A percentile compares a stretch with the other conserved stretches of the same genome.
Evolutionary conservation across 2,797 vertebrate genomes (phyloP).

Genomic region (Artibeus lituratus): DNA sequence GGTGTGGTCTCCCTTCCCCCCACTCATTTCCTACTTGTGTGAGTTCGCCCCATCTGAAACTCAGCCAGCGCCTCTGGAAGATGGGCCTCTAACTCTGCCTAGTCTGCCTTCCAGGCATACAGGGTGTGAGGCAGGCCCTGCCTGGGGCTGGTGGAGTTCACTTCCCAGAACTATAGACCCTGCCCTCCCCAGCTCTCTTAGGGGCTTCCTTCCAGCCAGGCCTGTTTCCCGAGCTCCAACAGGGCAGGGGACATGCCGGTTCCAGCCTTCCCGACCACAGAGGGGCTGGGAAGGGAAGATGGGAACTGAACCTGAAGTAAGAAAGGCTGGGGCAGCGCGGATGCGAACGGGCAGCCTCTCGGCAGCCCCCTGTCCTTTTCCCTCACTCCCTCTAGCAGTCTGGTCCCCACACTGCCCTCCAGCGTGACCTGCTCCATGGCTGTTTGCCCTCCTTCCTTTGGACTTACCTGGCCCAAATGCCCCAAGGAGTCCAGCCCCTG

Average conservation of each 20-base stretch:
- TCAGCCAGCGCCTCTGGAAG: neutral
- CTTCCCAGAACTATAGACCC: neutral
- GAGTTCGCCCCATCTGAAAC: neutral
- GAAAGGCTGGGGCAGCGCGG: neutral
- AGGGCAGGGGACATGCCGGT: neutral
- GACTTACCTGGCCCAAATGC: conserved; percentile 53
- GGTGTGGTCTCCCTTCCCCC: neutral
- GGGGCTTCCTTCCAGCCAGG: neutral
- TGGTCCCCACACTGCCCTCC: neutral
- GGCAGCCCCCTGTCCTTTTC: neutral
- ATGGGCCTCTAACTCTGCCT: neutral
- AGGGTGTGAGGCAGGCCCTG: neutral
- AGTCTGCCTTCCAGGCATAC: neutral
- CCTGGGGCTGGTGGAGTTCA: neutral
- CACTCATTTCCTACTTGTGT: neutral
- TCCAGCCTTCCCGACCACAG: neutral
- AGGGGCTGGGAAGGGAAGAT: neutral
- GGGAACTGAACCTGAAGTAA: neutral
- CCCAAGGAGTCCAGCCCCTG: conserved; percentile 52
- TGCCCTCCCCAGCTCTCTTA: neutral
- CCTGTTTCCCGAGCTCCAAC: neutral
- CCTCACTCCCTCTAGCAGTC: neutral
- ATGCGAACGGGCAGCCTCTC: neutral
- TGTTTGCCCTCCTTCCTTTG: neutral
- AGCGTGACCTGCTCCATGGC: neutral